Evolutionary conservation across 2,888 invertebrate genomes (phyloP), one percentile per base, ranked within the genome.

Genomic region (Drosophila birchii): DNA sequence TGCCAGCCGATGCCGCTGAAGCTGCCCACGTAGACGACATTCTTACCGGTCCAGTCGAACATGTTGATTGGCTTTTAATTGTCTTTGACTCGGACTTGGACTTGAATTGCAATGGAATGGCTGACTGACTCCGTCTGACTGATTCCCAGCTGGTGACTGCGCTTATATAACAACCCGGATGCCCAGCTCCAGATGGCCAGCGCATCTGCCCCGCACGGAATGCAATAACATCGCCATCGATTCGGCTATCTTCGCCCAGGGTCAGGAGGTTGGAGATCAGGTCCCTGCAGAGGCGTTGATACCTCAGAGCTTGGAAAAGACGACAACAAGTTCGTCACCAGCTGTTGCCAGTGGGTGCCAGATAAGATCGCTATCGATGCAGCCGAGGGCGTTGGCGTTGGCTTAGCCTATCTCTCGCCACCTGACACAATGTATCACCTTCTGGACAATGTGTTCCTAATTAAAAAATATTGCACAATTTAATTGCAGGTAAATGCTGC

Each of bases 11-110:
- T 85, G 66, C 91, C 92, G 36, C 78, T 87, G 66, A 90, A 91
- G 66, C 90, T 85, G 57, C 91, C 90, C 34, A 81, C 90, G 53
- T 87, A 90, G 49, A 92, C 88, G 56, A 92, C 89, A 85, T 91
- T 90, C 78, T 92, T 92, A 67, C 82, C 83, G 20, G 80, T 86
- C 78, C 89, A 87, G 75, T 92, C 85, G 76, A 86, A 90, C 91
- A 92, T 91, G 70, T 80, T 47, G 49, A 23, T 53, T 16, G 18
- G 20, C 1, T 36, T 11, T 29, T 3, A 7, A 26, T 26, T 44
- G 23, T 32, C n/a, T 38, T 38, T 32, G n/a, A 20, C 20, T 38
- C 8, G 36, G 8, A 14, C 29, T 53, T 43, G 32, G 20, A 26
- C 18, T 41, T 18, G 49, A 12, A 55, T 14, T 29, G 34, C 34